Evolutionary conservation across 1,140 invertebrate genomes (phyloP), one percentile per base, ranked within the genome.

Genomic region (Melanaphis sacchari): DNA sequence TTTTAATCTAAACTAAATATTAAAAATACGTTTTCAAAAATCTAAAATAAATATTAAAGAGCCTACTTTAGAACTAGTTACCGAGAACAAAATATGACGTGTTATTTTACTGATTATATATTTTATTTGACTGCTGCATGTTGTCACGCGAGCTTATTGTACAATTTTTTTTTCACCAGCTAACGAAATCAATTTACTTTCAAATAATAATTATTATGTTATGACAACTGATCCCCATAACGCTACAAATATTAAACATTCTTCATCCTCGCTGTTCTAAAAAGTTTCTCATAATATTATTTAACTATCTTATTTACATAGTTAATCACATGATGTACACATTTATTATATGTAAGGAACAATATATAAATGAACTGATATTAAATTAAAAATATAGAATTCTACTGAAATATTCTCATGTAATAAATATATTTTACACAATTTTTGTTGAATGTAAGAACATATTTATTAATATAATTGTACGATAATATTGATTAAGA

Each of bases 91-190:
- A 76, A 76, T n/a, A 76, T 76, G 59, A 76, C 59, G 59, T 76
- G 59, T 76, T 76, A n/a, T 76, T 76, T 36, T 76, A 76, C 59
- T 76, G 31, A 76, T 76, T 76, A 76, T n/a, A 76, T 76, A 76
- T 76, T 76, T n/a, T 76, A 76, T 76, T 76, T 76, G n/a, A 76
- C 31, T 76, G 31, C 59, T n/a, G 15, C n/a, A 76, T 76, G 59
- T n/a, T 76, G n/a, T 76, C 59, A 76, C 59, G 59, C n/a, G n/a
- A 76, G 59, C 31, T 76, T n/a, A 76, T 76, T n/a, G 31, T 21
- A 76, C 24, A 54, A 26, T n/a, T 18, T 18, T 76, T 76, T 76
- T 76, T 76, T 76, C 31, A 76, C 31, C 31, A 76, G 4, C 59
- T 18, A 36, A 76, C 18, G n/a, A 76, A 76, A 76, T 76, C n/a